phyloP scores from a whole-genome alignment of 2,797 vertebrate species.

The Pristis pectinata region DNA sequence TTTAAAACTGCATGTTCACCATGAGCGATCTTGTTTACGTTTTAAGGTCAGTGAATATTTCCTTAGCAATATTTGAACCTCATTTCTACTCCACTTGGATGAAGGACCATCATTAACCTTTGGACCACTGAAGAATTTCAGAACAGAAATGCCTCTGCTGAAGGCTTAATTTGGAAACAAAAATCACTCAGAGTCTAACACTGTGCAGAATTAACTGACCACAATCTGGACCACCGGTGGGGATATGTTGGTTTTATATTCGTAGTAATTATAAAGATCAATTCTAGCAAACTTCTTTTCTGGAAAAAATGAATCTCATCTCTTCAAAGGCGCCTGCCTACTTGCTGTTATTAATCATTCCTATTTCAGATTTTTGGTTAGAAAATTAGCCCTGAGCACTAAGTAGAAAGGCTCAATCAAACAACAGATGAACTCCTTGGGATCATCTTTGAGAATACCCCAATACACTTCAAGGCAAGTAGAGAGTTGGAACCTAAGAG shows the following conservation, averaged over 20 bases:
- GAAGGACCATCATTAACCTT: background rate
- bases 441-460: background rate
- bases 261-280: background rate
- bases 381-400: background rate
- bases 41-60: slow-evolving; percentile 14
- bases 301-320: background rate
- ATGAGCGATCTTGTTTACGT: background rate
- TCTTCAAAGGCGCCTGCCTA: background rate
- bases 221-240: background rate
- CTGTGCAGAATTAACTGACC: background rate
- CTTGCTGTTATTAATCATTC: background rate
- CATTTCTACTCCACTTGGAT: background rate
- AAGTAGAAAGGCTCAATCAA: background rate
- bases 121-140: background rate
- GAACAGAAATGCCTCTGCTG: background rate
- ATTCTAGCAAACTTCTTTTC: background rate
- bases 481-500: background rate
- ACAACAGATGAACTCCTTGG: background rate
- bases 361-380: background rate
- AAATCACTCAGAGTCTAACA: background rate
- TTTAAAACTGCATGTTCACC: background rate
- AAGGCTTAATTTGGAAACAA: background rate
- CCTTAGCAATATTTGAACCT: background rate
- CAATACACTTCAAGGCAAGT: background rate
- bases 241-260: background rate